Evolutionary conservation across 64 coral and sea anemone species (phyloP).

Genomic region (Trachythela sp.): DNA sequence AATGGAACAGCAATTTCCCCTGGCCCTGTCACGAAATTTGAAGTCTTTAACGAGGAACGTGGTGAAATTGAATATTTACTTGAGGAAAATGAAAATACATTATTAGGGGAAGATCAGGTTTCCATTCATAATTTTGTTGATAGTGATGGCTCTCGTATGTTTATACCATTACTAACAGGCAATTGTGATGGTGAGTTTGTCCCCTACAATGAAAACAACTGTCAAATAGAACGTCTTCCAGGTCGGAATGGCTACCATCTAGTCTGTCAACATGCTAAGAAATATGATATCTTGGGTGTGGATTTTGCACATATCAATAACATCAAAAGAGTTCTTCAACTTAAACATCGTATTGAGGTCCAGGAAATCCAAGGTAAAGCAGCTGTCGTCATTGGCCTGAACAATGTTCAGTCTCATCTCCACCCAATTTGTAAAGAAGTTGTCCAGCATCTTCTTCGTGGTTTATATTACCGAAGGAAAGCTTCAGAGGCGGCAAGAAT

Average conservation of each 20-base stretch:
- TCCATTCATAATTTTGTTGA: not conserved
- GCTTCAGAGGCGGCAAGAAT: not conserved
- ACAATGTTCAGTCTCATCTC: not conserved
- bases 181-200: not conserved
- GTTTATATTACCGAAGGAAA: conserved; percentile 44
- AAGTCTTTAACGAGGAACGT: not conserved
- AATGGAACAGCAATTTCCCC: not conserved
- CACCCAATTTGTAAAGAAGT: not conserved
- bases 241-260: not conserved
- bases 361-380: not conserved
- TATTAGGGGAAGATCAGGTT: not conserved
- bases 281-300: conserved; percentile 16
- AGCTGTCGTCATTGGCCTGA: not conserved
- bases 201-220: not conserved
- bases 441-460: not conserved
- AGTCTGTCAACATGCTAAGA: not conserved
- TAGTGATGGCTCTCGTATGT: not conserved
- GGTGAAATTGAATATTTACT: not conserved
- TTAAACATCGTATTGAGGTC: not conserved
- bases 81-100: not conserved
- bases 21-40: not conserved
- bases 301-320: conserved; percentile 51
- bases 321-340: conserved; percentile 41
- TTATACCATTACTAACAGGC: not conserved
- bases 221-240: not conserved